Conservation (phyloP, 2,888 invertebrate genomes). For the Nipponacmea schrenckii region DNA sequence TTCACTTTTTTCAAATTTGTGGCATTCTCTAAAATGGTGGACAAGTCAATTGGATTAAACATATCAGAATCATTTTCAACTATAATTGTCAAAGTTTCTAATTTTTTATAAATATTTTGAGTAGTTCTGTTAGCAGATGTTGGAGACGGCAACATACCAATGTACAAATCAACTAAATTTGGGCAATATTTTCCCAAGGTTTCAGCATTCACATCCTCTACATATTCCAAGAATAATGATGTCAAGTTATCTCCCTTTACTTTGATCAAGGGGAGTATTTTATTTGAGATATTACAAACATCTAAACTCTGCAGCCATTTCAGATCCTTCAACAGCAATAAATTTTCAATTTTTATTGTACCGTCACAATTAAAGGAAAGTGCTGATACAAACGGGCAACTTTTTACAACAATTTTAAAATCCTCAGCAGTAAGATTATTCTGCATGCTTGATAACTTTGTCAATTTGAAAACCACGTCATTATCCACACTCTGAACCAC, state of each 20-base stretch:
- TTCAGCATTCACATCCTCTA: constrained; percentile 31
- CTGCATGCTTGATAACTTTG: constrained; percentile 26
- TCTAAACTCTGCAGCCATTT: constrained; percentile 23
- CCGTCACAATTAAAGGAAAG: constrained; percentile 21
- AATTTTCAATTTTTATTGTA: constrained; percentile 10
- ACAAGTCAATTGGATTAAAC: constrained; percentile 17
- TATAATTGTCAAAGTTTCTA: constrained; percentile 23
- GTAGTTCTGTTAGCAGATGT: constrained; percentile 18
- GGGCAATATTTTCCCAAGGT: constrained; percentile 31
- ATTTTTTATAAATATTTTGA: constrained; percentile 12
- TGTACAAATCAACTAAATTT: constrained; percentile 26
- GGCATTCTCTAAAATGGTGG: constrained; percentile 21
- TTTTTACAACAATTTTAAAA: constrained; percentile 20
- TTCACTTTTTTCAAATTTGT: constrained; percentile 20
- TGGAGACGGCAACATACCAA: constrained; percentile 20
- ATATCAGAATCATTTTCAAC: constrained; percentile 21
- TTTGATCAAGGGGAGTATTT: constrained; percentile 33
- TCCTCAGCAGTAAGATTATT: constrained; percentile 20
- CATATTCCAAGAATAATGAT: constrained; percentile 27
- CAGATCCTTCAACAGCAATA: constrained; percentile 24
- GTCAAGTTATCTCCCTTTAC: constrained; percentile 22
- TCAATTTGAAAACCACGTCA: constrained; percentile 16
- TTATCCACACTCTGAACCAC: background rate
- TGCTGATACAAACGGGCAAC: constrained; percentile 25
- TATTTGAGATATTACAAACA: constrained; percentile 29